Conservation (phyloP, 2,888 invertebrate genomes). For the Ashinkailepas kermadecensis region DNA sequence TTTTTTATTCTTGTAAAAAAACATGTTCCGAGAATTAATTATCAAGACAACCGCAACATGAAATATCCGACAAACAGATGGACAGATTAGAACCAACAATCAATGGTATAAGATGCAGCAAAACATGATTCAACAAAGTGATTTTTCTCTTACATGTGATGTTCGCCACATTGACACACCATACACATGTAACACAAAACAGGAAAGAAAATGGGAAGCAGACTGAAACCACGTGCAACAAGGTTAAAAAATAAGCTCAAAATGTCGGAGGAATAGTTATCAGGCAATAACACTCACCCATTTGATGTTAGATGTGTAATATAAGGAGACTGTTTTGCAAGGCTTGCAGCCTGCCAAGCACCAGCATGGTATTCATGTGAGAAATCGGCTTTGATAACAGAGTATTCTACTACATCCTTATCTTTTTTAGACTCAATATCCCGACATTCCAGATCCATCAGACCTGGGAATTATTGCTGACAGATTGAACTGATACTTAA, state of each 20-base stretch:
- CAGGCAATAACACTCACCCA: background rate
- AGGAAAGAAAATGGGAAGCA: no score
- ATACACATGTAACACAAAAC: no score
- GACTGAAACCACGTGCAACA: background rate
- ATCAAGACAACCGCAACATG: no score
- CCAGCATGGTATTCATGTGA: background rate
- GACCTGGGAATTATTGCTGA: background rate
- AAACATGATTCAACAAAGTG: no score
- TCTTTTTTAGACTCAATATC: constrained; percentile 10
- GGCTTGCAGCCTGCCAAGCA: background rate
- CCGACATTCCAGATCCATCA: background rate
- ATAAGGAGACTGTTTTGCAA: background rate
- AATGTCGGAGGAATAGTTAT: no score
- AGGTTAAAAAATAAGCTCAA: background rate
- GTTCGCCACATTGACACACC: no score
- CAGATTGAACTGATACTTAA: background rate
- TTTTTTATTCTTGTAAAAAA: no score
- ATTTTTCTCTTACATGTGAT: no score
- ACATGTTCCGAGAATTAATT: no score
- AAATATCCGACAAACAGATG: no score
- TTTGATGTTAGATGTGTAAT: background rate
- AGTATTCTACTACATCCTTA: background rate
- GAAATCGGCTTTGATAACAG: background rate
- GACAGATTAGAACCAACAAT: no score
- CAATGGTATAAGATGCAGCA: no score